These are phyloP conservation scores for Mesoclemmys tuberculata DNA, from an alignment of 2,113 vertebrate species.

Conservation along the genomic window DNA sequence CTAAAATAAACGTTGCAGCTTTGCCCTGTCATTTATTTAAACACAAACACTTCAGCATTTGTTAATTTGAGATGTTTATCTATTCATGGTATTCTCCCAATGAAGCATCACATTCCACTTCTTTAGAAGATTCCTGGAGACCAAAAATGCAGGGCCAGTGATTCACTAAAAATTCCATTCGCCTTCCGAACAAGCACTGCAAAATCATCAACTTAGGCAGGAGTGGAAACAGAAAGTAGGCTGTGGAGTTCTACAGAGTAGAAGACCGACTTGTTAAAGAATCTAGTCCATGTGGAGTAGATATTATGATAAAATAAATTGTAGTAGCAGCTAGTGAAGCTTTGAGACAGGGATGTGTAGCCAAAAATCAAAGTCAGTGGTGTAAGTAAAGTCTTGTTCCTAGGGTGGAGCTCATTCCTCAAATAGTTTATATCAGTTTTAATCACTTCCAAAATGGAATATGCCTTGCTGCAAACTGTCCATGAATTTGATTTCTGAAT, in stretches of 20 bases:
- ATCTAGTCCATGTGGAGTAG: neutral
- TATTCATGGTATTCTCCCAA: conserved; percentile 12
- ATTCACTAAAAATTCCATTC: conserved; percentile 33
- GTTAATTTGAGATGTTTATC: conserved; percentile 44
- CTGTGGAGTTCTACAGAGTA: neutral
- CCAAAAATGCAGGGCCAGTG: neutral
- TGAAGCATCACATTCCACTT: neutral
- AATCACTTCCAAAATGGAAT: conserved; percentile 67
- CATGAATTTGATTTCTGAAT: conserved; percentile 64
- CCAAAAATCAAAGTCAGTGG: conserved; percentile 38
- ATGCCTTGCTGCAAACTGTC: conserved; percentile 64
- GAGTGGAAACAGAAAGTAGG: neutral
- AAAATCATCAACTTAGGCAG: conserved; percentile 7
- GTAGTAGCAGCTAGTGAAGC: conserved; percentile 8
- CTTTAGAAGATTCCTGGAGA: neutral
- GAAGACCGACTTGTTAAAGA: conserved; percentile 23
- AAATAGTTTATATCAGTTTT: conserved; percentile 73
- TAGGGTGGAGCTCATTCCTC: conserved; percentile 56
- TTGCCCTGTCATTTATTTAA: conserved; percentile 28
- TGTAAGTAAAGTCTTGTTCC: conserved; percentile 42
- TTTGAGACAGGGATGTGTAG: neutral
- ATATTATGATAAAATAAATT: neutral
- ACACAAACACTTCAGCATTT: conserved; percentile 53
- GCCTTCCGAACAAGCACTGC: neutral
- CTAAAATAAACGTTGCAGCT: conserved; percentile 26